Evolutionary conservation across 1,140 invertebrate species (phyloP).

Genomic region (Galleria mellonella): DNA sequence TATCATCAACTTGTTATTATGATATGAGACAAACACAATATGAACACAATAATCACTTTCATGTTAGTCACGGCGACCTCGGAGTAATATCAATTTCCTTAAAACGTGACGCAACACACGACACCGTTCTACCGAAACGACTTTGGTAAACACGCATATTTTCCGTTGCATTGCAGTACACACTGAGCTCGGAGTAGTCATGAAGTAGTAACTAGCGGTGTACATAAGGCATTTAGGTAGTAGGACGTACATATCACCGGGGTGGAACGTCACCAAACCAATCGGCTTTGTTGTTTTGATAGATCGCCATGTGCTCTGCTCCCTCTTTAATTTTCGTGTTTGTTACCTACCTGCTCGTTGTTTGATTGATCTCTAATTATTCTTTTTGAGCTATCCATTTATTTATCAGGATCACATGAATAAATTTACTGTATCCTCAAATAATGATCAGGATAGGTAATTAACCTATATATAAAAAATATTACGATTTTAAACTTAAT

Average conservation of each 20-base stretch:
- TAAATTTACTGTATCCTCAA: too few relatives aligned
- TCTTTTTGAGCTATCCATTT: too few relatives aligned
- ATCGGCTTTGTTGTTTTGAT: slow-evolving; percentile 72
- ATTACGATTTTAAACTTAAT: too few relatives aligned
- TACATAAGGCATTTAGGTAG: slow-evolving; percentile 74
- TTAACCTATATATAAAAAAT: too few relatives aligned
- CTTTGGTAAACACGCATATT: slow-evolving; percentile 74
- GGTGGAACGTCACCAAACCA: slow-evolving; percentile 71
- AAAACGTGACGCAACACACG: slow-evolving; percentile 70
- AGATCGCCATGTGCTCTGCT: slow-evolving; percentile 65
- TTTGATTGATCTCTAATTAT: too few relatives aligned
- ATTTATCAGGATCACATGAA: too few relatives aligned
- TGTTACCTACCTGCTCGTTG: too few relatives aligned
- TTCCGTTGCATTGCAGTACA: slow-evolving; percentile 74
- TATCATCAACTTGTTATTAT: slow-evolving; percentile 30
- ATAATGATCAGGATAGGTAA: too few relatives aligned
- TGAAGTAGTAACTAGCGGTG: slow-evolving; percentile 73
- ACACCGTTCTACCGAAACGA: slow-evolving; percentile 72
- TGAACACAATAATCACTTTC: slow-evolving; percentile 50
- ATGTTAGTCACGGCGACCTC: slow-evolving; percentile 71
- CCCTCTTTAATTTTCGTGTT: slow-evolving; percentile 26
- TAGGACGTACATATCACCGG: slow-evolving; percentile 72
- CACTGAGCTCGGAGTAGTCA: slow-evolving; percentile 73
- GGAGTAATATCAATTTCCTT: slow-evolving; percentile 70
- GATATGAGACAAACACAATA: slow-evolving; percentile 18